Base-by-base conservation (phyloP, 2,797 vertebrate species). In the Petrocephalus schoutedeni region DNA sequence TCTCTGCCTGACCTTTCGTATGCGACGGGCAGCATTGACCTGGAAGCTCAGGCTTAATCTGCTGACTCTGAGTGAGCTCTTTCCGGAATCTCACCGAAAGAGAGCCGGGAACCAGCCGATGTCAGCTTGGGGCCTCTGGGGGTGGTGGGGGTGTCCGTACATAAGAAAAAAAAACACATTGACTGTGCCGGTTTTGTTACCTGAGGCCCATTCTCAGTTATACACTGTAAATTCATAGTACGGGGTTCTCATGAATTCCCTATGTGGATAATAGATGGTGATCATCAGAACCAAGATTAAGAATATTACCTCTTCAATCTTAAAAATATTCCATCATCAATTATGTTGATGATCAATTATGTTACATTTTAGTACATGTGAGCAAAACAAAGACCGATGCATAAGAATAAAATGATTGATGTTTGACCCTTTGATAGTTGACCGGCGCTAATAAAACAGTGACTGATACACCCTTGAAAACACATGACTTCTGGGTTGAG, bases 41-140 rank as follows among this genome's bases (percentile, higher is more conserved):
- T 95, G 95, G 80, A 83, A 51, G 71, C 71, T 45, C 36, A 45
- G 71, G 36, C 71, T 32, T 77, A 77, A 77, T 77, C 71, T 77
- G 71, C 71, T 77, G 71, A 77, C 71, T 77, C 5, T 1, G 32
- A 41, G 3, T 16, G 5, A 32, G 14, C 16, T 74, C 36, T 41
- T 74, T 74, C 67, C 2, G 32, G 71, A 77, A 77, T 67, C 10
- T 67, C 64, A 32, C 23, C 28, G 64, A 67, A 32, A 67, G 64
- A 67, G 64, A 67, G 23, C 28, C 64, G 10, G 23, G 64, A 67
- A 67, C 28, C 64, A 32, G 64, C 12, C 28, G 64, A 28, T 67
- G 64, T 32, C 64, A n/a, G 36, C 16, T 16, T n/a, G 77, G 80
- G 80, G 49, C 80, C 80, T 21, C 77, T 23, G 21, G 41, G 77